A percentile compares a stretch with the other conserved stretches of the same genome.
Evolutionary conservation across 2,888 invertebrate species (phyloP).

Genomic region (Physocephala rufipes): DNA sequence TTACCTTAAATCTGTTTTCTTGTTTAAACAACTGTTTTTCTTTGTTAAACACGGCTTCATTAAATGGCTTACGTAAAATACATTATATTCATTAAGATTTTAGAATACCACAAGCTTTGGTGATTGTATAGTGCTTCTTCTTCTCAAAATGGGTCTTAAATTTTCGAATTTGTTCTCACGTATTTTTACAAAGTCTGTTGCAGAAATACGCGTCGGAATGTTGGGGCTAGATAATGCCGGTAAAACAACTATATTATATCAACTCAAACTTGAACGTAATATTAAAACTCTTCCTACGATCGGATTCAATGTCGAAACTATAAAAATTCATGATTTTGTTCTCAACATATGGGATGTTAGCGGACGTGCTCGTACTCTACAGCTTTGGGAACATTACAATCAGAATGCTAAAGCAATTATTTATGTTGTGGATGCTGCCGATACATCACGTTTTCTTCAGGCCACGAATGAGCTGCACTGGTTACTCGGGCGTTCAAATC

Average conservation of each 20-base stretch:
- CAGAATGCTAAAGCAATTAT: conserved; percentile 51
- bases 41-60: no score
- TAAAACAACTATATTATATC: conserved; percentile 55
- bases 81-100: no score
- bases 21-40: no score
- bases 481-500: conserved; percentile 47
- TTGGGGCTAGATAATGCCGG: conserved; percentile 55
- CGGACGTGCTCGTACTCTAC: conserved; percentile 51
- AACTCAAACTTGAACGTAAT: conserved; percentile 50
- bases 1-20: no score
- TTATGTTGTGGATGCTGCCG: conserved; percentile 52
- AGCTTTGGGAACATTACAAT: conserved; percentile 52
- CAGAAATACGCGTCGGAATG: conserved; percentile 51
- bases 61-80: no score
- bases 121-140: no score
- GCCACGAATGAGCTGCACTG: conserved; percentile 48
- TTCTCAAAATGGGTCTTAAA: conserved; percentile 32
- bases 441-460: conserved; percentile 46
- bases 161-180: conserved; percentile 38
- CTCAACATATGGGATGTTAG: conserved; percentile 56
- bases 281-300: conserved; percentile 51
- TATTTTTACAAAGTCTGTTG: conserved; percentile 35
- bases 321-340: conserved; percentile 48
- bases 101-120: no score
- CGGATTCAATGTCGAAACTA: conserved; percentile 55